Conservation (phyloP, 2,888 invertebrate species). For the Pycnomerus fuliginosus region DNA sequence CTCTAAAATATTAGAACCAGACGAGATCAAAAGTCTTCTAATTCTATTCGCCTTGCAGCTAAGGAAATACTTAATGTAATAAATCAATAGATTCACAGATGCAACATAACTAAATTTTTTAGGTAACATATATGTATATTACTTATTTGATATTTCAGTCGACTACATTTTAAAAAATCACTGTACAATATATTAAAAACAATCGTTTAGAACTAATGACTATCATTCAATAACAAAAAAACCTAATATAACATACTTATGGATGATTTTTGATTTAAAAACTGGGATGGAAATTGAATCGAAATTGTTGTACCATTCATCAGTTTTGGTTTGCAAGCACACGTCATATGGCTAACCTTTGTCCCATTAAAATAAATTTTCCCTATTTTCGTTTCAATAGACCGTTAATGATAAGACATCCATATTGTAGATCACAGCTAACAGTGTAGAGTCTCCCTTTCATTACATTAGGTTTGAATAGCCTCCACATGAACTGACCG, state of each 20-base stretch:
- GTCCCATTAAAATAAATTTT: too few species aligned
- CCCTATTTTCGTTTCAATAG: conserved; percentile 23
- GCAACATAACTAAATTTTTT: conserved; percentile 38
- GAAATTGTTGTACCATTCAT: conserved; percentile 9
- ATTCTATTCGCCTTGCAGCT: conserved; percentile 7
- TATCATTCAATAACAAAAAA: background rate
- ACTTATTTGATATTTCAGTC: conserved; percentile 45
- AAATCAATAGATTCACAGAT: conserved; percentile 27
- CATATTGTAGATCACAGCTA: conserved; percentile 52
- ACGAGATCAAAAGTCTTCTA: conserved; percentile 18
- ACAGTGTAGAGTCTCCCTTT: conserved; percentile 50
- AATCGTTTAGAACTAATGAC: too few species aligned
- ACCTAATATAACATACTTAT: background rate
- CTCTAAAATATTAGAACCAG: conserved; percentile 13
- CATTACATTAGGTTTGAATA: conserved; percentile 32
- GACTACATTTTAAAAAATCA: conserved; percentile 46
- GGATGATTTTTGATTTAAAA: conserved; percentile 18
- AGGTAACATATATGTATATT: conserved; percentile 37
- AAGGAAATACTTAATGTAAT: conserved; percentile 17
- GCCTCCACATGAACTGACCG: too few species aligned
- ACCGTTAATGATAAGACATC: conserved; percentile 39
- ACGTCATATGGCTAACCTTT: too few species aligned
- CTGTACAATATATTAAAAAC: conserved; percentile 46
- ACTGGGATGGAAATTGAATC: conserved; percentile 19
- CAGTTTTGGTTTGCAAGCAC: conserved; percentile 7